Base-by-base conservation (phyloP, 2,113 vertebrate species). In the Edolisoma coerulescens region DNA sequence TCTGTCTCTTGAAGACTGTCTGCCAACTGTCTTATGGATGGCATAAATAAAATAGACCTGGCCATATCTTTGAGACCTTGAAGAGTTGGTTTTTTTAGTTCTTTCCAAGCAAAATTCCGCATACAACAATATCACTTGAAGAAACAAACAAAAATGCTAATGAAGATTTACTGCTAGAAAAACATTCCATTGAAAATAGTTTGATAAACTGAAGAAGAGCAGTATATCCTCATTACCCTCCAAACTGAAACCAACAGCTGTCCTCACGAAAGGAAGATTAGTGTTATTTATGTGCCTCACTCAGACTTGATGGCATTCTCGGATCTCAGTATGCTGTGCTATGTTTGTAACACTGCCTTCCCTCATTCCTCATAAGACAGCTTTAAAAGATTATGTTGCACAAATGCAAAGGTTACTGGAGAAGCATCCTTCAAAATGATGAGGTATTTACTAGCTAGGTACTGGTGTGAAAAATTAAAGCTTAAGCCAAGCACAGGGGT, bases 231-330 rank as follows among this genome's bases (percentile, higher is more conserved):
- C 73, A 81, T 76, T 74, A 84, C 14, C 61, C 39, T 76, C 49
- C 61, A 65, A 94, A 90, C 24, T 57, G 49, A 95, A 93, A 93
- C 44, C 53, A 90, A 93, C 45, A 94, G 81, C 82, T 90, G 57
- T 75, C 78, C 59, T 95, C 59, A 65, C 57, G 84, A 77, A 91
- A 81, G 60, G 49, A 59, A 83, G 57, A 92, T 93, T 68, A 92
- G 73, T 24, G 23, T 92, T 89, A 95, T 94, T 95, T 94, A 94
- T 20, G 30, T 78, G 68, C 42, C 79, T 92, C 57, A 39, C 71
- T 87, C 71, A 87, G 76, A 78, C 50, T 84, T 26, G 57, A 26
- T 1, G 28, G 59, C 89, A 86, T 91, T 95, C 60, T 53, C 94
- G 80, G 74, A 82, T 76, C 68, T 84, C 42, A 60, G 11, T 53